phyloP scores from a whole-genome alignment of 2,113 vertebrate species.

The Callospermophilus lateralis region DNA sequence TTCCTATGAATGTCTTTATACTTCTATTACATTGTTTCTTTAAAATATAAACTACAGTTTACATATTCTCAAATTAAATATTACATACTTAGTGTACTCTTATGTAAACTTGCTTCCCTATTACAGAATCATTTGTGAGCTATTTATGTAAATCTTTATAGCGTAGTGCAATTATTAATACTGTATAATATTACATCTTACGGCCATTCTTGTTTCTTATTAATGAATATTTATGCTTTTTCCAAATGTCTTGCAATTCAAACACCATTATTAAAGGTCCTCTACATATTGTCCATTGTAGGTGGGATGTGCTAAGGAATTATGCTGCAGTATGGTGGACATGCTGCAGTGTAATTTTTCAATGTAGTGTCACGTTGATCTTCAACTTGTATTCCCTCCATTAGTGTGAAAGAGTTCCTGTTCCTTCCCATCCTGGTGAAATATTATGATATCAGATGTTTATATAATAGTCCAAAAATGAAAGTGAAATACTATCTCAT shows the following conservation, averaged over 20 bases:
- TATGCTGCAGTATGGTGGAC: neutral
- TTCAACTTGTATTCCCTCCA: neutral
- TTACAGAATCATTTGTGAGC: neutral
- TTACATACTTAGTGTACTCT: neutral
- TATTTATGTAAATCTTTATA: neutral
- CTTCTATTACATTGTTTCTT: neutral
- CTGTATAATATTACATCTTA: neutral
- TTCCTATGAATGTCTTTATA: neutral
- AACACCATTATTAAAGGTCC: neutral
- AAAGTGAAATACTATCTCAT: neutral
- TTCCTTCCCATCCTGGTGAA: neutral
- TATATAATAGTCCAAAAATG: neutral
- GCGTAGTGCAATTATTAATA: neutral
- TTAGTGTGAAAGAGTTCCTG: neutral
- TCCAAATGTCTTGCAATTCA: neutral
- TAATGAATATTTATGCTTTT: neutral
- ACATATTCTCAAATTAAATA: neutral
- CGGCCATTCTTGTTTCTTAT: neutral
- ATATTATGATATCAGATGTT: neutral
- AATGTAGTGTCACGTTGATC: neutral
- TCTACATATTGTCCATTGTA: neutral
- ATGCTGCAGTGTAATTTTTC: neutral
- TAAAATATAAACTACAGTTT: neutral
- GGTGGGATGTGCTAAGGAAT: neutral
- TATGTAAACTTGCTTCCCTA: neutral